phyloP scores from a whole-genome alignment of 2,888 invertebrate species.

The Leuctra nigra region DNA sequence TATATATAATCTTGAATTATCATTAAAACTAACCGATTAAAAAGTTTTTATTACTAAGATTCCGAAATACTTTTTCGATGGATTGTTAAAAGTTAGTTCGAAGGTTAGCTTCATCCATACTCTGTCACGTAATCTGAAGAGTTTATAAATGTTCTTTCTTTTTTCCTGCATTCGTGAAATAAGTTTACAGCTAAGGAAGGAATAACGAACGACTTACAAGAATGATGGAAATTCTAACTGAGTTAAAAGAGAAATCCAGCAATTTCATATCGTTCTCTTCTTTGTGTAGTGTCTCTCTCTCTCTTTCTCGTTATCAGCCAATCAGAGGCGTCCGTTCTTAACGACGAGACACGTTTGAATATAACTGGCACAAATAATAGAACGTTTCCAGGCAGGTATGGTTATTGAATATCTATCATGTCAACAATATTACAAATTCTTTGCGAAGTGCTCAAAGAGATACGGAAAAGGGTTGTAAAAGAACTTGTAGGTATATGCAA shows the following conservation, averaged over 20 bases:
- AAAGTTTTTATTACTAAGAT: not conserved
- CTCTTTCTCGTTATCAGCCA: slow-evolving; percentile 1
- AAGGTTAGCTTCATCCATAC: slow-evolving; percentile 23
- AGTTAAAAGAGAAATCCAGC: not conserved
- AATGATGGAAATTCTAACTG: not conserved
- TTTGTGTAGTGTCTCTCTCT: not conserved
- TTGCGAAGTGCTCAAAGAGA: too few species aligned
- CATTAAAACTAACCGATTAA: not conserved
- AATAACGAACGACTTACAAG: not conserved
- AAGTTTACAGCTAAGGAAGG: not conserved
- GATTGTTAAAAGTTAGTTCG: not conserved
- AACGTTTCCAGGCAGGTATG: too few species aligned
- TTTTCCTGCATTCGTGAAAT: not conserved
- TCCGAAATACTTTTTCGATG: not conserved
- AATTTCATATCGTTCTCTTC: too few species aligned
- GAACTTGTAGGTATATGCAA: too few species aligned
- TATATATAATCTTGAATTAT: not conserved
- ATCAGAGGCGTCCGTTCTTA: not conserved
- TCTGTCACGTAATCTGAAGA: slow-evolving; percentile 22
- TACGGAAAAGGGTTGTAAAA: too few species aligned
- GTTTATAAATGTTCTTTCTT: not conserved
- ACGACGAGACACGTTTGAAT: too few species aligned
- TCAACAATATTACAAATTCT: too few species aligned
- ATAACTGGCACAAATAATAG: too few species aligned
- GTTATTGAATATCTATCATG: too few species aligned